A percentile compares a stretch with the other conserved stretches of the same genome.
Conservation (phyloP, 2,113 vertebrate genomes). For the Cranoglanis bouderius region DNA sequence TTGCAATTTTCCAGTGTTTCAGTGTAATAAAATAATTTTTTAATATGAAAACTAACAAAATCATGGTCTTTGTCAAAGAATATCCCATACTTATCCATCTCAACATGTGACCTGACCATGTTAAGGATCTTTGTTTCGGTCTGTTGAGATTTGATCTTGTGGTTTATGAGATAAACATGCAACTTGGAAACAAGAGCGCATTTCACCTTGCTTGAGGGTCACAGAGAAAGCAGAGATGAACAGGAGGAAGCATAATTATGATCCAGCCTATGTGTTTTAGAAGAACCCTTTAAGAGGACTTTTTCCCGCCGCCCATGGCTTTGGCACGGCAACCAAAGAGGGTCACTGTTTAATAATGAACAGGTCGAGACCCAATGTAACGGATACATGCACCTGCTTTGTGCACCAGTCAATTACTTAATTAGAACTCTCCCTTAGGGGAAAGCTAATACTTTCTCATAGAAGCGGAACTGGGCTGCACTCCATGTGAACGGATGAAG, state of each 20-base stretch:
- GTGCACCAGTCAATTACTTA: constrained; percentile 81
- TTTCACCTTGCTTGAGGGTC: constrained; percentile 11
- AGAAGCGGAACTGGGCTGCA: constrained; percentile 59
- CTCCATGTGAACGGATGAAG: constrained; percentile 70
- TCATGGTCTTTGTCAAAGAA: not conserved
- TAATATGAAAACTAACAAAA: not conserved
- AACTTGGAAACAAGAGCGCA: not conserved
- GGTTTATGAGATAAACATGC: constrained; percentile 18
- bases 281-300: constrained; percentile 64
- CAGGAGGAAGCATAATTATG: constrained; percentile 70
- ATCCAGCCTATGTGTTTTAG: constrained; percentile 60
- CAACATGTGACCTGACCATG: not conserved
- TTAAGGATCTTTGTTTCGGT: constrained; percentile 6
- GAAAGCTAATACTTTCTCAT: constrained; percentile 73
- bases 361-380: constrained; percentile 75
- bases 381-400: constrained; percentile 80
- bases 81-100: not conserved
- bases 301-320: constrained; percentile 62
- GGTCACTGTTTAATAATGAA: constrained; percentile 81
- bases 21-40: not conserved
- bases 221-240: constrained; percentile 31
- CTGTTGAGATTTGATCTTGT: constrained; percentile 5
- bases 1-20: constrained; percentile 20
- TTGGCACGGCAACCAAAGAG: constrained; percentile 71
- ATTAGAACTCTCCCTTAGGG: constrained; percentile 77